Percentiles rank a stretch among this genome's conserved stretches.
phyloP scores from a whole-genome alignment of 2,113 vertebrate species.

The Coracopsis vasa region DNA sequence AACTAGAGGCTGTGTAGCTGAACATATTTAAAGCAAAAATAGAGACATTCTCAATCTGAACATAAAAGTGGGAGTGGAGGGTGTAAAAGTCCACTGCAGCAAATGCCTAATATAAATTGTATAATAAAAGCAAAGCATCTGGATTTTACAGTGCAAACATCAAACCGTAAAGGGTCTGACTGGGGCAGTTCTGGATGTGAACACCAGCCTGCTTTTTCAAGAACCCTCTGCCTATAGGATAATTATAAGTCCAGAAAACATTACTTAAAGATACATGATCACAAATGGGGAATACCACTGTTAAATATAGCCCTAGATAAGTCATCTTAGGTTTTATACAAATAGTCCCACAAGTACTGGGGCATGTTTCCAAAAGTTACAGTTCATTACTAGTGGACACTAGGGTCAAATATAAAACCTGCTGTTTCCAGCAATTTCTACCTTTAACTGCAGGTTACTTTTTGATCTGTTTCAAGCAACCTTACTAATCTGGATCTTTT shows the following conservation, averaged over 20 bases:
- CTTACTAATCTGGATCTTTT: not conserved
- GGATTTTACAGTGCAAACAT: slow-evolving; percentile 7
- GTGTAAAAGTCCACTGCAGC: not conserved
- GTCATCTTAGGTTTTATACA: not conserved
- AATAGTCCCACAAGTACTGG: not conserved
- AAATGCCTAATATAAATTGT: slow-evolving; percentile 11
- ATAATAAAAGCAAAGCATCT: slow-evolving; percentile 37
- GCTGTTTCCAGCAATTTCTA: not conserved
- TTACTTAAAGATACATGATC: not conserved
- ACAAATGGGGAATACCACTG: not conserved
- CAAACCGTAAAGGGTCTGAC: not conserved
- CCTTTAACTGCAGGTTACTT: not conserved
- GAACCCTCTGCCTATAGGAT: not conserved
- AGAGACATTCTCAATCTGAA: slow-evolving; percentile 17
- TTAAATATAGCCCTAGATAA: not conserved
- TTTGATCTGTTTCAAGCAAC: not conserved
- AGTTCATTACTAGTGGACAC: not conserved
- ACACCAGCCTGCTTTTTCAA: not conserved
- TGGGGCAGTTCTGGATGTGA: not conserved
- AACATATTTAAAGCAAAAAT: slow-evolving; percentile 28
- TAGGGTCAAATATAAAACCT: not conserved
- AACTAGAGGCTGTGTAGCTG: not conserved
- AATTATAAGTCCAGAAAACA: not conserved
- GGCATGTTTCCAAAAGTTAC: not conserved
- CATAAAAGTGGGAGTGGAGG: slow-evolving; percentile 2